Base-by-base conservation (phyloP, 30 jellyfish, hydroid and myxozoan genomes). In the Catostylus mosaicus region DNA sequence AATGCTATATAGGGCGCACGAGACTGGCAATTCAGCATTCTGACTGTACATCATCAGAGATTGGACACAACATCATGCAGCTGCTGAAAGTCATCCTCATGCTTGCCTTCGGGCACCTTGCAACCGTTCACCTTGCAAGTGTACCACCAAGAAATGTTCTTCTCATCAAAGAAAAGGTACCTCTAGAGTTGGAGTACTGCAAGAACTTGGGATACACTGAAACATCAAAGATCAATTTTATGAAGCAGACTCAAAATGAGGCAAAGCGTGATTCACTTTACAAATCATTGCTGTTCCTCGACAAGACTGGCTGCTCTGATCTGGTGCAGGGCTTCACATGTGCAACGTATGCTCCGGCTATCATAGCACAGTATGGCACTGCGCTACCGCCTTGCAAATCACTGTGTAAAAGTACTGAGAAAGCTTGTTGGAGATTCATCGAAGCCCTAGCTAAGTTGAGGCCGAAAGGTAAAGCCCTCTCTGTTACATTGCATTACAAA, bases 321-420 rank as follows among this genome's bases (percentile, higher is more conserved):
- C 35, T 61, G 5, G 18, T 35, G 18, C 22, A 26, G 29, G 45
- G n/a, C 1, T 61, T 7, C 43, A 29, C 74, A 18, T 61, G 74
- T 61, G 74, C 74, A 7, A 26, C 74, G 43, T 61, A 61, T 18
- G 74, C 74, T 8, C 74, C 74, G 4, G 8, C 8, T 5, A 12
- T 61, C 43, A 1, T 24, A 26, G 40, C 31, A 8, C 43, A 19
- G 8, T 26, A 26, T 43, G 74, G 74, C 3, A 35, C 74, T 1
- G 74, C 74, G 23, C 37, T 61, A 3, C 74, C 74, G 6, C 74
- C 74, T 1, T 61, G 74, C 40, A 31, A 18, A 8, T 61, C 74
- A 8, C 18, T 61, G 37, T 61, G 74, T 43, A 61, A 14, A 4
- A 31, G 74, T 3, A 26, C 74, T 1, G 74, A 61, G 18, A 8